Evolutionary conservation across 2,113 vertebrate genomes (phyloP), one percentile per base, ranked within the genome.

Genomic region (Emydocephalus ijimae): DNA sequence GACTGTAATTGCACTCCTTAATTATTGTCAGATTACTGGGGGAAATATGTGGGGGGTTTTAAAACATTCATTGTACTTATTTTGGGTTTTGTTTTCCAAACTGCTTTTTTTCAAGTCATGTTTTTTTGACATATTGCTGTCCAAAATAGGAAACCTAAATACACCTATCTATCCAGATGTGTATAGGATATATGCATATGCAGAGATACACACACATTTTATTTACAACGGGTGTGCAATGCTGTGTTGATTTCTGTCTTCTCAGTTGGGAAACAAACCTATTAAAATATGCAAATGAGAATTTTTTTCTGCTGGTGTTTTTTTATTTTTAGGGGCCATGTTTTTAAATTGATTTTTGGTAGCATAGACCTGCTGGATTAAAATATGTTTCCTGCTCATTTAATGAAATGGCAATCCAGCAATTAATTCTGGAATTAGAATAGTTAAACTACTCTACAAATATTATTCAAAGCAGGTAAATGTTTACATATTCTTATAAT

Each of bases 191-290:
- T 95, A 97, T 74, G 94, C 97, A 96, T 93, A 97, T 92, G 64
- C 92, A 94, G 95, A 95, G 92, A 94, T 93, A 89, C 87, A 93
- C 94, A 93, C 93, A 95, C 91, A 92, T 94, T 96, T 92, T 90
- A 93, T 93, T 87, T 43, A 43, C 90, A 87, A 94, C 0, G 14
- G 34, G 48, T 34, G 39, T 39, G 64, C 64, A 74, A 18, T 74
- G 34, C n/a, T 74, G 18, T 95, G 95, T 94, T 94, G 91, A 95
- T 93, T 93, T 96, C 95, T 93, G 95, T 94, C 90, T 96, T 93
- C 93, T 96, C 95, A 93, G 90, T 92, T 93, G 95, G 57, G 93
- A 85, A 90, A 92, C 95, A 90, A 94, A 14, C 54, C 64, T 34
- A 89, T 95, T 95, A 34, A 91, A 90, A 94, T 89, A 92, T 94